phyloP scores from a whole-genome alignment of 2,888 invertebrate species.

The Lydus trimaculatus region DNA sequence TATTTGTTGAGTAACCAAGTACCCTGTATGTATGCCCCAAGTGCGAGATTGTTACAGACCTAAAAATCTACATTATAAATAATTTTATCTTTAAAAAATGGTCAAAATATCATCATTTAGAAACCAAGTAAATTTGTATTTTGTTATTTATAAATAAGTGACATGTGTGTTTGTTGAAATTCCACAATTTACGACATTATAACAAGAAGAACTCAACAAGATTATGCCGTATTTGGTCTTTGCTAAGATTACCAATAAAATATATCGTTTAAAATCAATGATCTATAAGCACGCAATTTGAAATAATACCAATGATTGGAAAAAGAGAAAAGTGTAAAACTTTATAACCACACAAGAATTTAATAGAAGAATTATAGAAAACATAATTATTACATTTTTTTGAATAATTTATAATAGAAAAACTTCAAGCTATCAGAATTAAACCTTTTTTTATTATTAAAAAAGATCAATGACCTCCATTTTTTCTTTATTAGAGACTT shows the following conservation, averaged over 20 bases:
- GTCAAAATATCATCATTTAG: conserved; percentile 27
- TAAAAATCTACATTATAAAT: conserved; percentile 35
- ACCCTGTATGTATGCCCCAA: conserved; percentile 73
- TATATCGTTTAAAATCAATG: neutral
- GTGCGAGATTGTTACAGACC: conserved; percentile 80
- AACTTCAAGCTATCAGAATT: neutral
- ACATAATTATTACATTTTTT: too few species aligned
- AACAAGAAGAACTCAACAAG: conserved; percentile 23
- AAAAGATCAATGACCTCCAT: neutral
- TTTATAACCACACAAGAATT: neutral
- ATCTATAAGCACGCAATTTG: neutral
- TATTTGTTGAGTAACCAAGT: conserved; percentile 63
- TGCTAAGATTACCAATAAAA: conserved; percentile 8
- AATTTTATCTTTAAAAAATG: neutral
- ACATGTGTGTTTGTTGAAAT: conserved; percentile 20
- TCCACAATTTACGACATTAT: conserved; percentile 19
- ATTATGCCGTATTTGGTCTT: conserved; percentile 27
- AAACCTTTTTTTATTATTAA: neutral
- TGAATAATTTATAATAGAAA: neutral
- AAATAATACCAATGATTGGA: too few species aligned
- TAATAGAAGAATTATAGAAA: neutral
- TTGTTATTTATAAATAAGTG: too few species aligned
- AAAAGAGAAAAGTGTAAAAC: too few species aligned
- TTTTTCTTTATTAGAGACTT: neutral
- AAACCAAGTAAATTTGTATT: conserved; percentile 17